phyloP scores from a whole-genome alignment of 2,888 invertebrate genomes.

The Chamaedrilus cognettii region DNA sequence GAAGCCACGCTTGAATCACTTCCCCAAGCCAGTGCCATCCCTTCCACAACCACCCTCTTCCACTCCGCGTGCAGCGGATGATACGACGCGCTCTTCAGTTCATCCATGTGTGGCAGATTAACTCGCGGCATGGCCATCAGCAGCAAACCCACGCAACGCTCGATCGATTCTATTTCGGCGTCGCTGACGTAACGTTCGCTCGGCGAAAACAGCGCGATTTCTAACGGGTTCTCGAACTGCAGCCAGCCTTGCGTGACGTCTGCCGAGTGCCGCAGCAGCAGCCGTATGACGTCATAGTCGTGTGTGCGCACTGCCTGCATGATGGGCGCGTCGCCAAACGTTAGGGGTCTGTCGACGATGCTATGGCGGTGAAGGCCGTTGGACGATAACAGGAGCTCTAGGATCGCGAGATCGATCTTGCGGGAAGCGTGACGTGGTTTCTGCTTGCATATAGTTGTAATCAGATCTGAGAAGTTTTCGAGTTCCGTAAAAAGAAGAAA shows the following conservation, averaged over 20 bases:
- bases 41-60: conserved; percentile 3
- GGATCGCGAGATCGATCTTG: conserved; percentile 5
- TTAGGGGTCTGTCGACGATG: neutral
- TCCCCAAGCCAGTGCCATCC: conserved; percentile 6
- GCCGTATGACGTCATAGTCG: conserved; percentile 12
- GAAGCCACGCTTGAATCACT: conserved; percentile 3
- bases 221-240: conserved; percentile 1
- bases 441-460: neutral
- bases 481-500: neutral
- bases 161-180: conserved; percentile 7
- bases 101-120: neutral
- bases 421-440: neutral
- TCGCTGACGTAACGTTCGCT: neutral
- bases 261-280: conserved; percentile 12
- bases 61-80: conserved; percentile 11
- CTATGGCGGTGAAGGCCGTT: conserved; percentile 6
- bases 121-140: conserved; percentile 7
- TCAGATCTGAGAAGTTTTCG: neutral
- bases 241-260: conserved; percentile 11
- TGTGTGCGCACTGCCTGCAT: conserved; percentile 15
- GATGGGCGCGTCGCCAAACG: conserved; percentile 16
- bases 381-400: conserved; percentile 6
- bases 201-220: conserved; percentile 14
- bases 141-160: neutral
- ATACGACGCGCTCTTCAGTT: neutral